Percentiles rank a stretch among this genome's conserved stretches.
These are phyloP conservation scores for Progne subis DNA, from an alignment of 2,113 vertebrate species.

Conservation along the genomic window DNA sequence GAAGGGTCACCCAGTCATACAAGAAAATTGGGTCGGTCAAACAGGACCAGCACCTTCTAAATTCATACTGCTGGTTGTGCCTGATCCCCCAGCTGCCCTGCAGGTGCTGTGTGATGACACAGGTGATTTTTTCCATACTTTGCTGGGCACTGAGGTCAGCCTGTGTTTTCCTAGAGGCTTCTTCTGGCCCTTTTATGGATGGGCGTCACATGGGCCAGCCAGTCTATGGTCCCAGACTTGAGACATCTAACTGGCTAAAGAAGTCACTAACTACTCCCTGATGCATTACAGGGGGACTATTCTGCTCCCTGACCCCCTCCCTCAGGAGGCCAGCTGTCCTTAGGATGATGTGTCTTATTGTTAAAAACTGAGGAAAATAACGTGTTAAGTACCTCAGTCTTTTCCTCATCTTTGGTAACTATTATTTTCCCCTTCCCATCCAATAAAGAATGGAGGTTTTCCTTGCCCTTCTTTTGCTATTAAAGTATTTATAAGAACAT, in stretches of 20 bases:
- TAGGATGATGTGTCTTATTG: neutral
- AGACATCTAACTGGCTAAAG: neutral
- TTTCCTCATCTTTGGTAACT: neutral
- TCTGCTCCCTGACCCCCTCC: neutral
- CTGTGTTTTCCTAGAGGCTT: neutral
- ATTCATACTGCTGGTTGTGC: neutral
- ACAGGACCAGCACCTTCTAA: neutral
- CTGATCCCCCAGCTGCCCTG: neutral
- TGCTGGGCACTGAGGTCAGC: neutral
- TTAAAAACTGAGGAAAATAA: neutral
- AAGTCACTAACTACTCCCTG: neutral
- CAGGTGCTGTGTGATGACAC: neutral
- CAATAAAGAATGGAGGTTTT: neutral
- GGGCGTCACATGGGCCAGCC: neutral
- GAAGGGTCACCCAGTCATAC: neutral
- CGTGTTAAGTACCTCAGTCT: neutral
- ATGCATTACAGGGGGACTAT: neutral
- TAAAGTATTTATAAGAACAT: neutral
- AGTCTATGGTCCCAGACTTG: neutral
- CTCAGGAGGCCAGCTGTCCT: neutral
- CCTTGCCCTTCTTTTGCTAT: neutral
- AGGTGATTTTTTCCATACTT: neutral
- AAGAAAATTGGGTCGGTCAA: neutral
- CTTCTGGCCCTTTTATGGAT: neutral
- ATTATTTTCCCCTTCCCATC: neutral